These are phyloP conservation scores for Galagoides demidoff DNA, from an alignment of 2,797 vertebrate species.

Conservation along the genomic window DNA sequence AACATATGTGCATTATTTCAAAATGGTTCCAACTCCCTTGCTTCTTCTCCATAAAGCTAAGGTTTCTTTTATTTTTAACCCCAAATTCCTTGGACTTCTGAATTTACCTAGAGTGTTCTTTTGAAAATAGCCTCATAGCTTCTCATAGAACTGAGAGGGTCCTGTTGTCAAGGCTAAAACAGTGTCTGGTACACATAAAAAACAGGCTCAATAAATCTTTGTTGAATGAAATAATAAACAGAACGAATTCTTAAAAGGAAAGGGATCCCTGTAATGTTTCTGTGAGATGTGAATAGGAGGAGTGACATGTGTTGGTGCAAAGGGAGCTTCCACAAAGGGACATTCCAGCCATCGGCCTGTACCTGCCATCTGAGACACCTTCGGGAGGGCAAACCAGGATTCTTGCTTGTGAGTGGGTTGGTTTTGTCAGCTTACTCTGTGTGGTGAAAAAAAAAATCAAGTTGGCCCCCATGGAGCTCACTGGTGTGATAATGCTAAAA, in stretches of 20 bases:
- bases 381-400: not conserved
- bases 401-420: not conserved
- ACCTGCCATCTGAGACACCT: not conserved
- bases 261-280: not conserved
- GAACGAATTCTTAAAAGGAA: not conserved
- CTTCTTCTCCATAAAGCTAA: not conserved
- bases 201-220: not conserved
- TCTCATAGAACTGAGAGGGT: not conserved
- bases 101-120: not conserved
- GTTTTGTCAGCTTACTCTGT: not conserved
- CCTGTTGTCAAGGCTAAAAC: not conserved
- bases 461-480: not conserved
- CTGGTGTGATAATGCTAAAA: not conserved
- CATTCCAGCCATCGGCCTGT: too few relatives aligned
- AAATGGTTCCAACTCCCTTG: not conserved
- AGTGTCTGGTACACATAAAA: not conserved
- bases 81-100: not conserved
- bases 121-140: not conserved
- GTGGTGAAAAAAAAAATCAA: not conserved
- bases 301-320: not conserved
- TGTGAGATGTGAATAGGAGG: not conserved
- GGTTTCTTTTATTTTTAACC: slow-evolving; percentile 42
- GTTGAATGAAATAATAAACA: not conserved
- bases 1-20: not conserved
- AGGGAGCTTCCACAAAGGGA: not conserved